A percentile compares a stretch with the other conserved stretches of the same genome.
These are phyloP conservation scores for Alexandromys fortis DNA, from an alignment of 2,113 vertebrate genomes.

Conservation along the genomic window DNA sequence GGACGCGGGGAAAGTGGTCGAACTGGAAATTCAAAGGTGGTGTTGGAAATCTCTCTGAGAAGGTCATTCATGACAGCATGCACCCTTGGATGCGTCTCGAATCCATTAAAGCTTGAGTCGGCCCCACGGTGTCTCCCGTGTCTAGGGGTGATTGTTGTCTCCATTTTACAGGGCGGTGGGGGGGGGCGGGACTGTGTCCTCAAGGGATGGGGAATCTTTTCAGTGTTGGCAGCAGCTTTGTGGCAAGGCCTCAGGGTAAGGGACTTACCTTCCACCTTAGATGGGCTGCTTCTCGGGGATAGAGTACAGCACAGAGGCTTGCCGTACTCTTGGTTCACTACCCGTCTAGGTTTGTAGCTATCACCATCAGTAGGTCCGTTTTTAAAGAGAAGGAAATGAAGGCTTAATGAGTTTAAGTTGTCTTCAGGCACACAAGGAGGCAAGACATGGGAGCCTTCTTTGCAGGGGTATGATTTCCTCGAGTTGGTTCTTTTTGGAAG, in stretches of 20 bases:
- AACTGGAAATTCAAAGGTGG: constrained; percentile 73
- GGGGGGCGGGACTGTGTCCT: neutral
- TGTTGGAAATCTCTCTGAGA: constrained; percentile 15
- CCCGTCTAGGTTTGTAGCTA: neutral
- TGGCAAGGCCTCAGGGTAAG: neutral
- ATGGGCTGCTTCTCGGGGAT: neutral
- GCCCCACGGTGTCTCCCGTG: neutral
- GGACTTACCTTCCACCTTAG: neutral
- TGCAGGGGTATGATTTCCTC: neutral
- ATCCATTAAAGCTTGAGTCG: neutral
- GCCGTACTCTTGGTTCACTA: neutral
- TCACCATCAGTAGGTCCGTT: neutral
- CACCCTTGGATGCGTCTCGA: neutral
- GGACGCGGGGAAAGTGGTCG: constrained; percentile 68
- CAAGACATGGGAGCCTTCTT: neutral
- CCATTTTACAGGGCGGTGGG: neutral
- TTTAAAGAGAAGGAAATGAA: constrained; percentile 5
- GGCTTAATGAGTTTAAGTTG: neutral
- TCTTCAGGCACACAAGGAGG: neutral
- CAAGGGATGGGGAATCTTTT: neutral
- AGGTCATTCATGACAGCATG: constrained; percentile 62
- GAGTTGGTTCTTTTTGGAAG: neutral
- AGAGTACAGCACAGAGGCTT: neutral
- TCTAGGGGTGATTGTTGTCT: neutral
- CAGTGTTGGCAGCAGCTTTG: neutral